Conservation (phyloP, 92 coral and sea anemone species). For the Umimayanthus chanpuru region DNA sequence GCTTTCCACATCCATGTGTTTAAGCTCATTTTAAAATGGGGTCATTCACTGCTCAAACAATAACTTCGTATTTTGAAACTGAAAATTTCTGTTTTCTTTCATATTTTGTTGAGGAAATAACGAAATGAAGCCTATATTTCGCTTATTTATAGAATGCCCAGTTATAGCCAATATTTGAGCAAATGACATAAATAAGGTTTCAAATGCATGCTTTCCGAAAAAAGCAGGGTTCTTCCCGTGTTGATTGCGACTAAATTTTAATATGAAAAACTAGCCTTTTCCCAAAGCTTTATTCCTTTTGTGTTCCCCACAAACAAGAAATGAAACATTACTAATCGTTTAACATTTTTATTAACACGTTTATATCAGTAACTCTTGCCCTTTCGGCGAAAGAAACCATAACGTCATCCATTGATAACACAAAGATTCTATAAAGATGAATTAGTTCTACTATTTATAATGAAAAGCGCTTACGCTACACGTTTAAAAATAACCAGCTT, state of each 20-base stretch:
- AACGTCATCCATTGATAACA: neutral
- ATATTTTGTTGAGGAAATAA: neutral
- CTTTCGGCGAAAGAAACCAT: too few species aligned
- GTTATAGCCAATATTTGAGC: neutral
- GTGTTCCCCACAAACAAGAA: neutral
- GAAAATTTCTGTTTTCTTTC: neutral
- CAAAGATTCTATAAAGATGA: neutral
- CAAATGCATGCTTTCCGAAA: too few species aligned
- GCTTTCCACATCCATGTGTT: neutral
- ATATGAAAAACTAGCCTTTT: neutral
- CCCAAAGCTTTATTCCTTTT: neutral
- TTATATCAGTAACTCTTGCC: neutral
- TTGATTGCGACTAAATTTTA: too few species aligned
- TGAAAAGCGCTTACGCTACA: too few species aligned
- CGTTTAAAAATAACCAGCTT: neutral
- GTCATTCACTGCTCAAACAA: neutral
- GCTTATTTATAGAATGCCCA: neutral
- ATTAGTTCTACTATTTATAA: neutral
- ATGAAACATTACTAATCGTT: neutral
- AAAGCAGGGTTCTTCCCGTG: too few species aligned
- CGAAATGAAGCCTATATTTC: neutral
- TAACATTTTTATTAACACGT: neutral
- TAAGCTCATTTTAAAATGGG: neutral
- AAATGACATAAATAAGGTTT: too few species aligned
- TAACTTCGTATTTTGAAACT: neutral